Evolutionary conservation across 2,888 invertebrate species (phyloP).

Genomic region (Cataglyphis cursor): DNA sequence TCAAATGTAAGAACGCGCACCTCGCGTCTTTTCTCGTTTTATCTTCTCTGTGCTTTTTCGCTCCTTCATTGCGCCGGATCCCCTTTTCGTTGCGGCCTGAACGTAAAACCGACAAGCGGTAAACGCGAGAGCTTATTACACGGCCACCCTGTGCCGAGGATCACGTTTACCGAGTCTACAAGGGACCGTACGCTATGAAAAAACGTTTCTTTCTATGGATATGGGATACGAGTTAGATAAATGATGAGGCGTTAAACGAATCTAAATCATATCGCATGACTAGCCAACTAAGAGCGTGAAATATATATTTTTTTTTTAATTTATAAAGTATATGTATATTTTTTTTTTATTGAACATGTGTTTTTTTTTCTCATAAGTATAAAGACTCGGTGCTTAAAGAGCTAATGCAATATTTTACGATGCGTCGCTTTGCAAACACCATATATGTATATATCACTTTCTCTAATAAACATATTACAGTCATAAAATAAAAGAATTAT

Average conservation of each 20-base stretch:
- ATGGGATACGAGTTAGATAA: not conserved
- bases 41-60: constrained; percentile 25
- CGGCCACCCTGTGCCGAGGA: constrained; percentile 38
- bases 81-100: constrained; percentile 15
- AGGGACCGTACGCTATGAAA: constrained; percentile 9
- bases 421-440: not conserved
- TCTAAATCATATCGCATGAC: not conserved
- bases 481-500: not conserved
- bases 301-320: no score
- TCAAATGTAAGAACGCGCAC: constrained; percentile 11
- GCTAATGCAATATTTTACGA: not conserved
- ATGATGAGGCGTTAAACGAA: constrained; percentile 3
- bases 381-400: not conserved
- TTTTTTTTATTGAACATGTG: no score
- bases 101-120: constrained; percentile 52
- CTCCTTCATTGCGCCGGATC: constrained; percentile 7
- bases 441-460: not conserved
- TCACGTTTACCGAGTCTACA: constrained; percentile 36
- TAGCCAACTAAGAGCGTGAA: not conserved
- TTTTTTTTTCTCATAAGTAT: no score
- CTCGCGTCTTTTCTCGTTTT: not conserved
- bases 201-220: not conserved
- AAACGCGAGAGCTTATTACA: constrained; percentile 51
- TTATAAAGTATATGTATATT: no score
- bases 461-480: not conserved